Base-by-base conservation (phyloP, 2,888 invertebrate genomes). In the Machimus atricapillus region DNA sequence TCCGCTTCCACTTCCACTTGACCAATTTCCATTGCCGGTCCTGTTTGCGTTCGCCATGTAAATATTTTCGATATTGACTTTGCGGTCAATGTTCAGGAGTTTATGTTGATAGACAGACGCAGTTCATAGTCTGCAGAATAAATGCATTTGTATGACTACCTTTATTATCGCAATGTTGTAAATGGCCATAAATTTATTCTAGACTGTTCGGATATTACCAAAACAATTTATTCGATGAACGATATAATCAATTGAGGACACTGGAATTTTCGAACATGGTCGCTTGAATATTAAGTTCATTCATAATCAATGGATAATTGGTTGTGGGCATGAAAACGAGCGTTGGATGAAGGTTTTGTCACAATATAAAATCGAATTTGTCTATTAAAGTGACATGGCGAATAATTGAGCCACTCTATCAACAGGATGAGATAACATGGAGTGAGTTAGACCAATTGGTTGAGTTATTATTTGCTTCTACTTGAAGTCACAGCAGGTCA, bases 1-100 rank as follows among this genome's bases (percentile, higher is more conserved):
- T 12, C 88, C 89, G 89, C 92, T 88, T 14, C 88, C 89, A 76
- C 89, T 89, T 27, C 89, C 87, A 81, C 89, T 92, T 73, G 92
- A 92, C 92, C 92, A 92, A 89, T 90, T 91, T 87, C 90, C 90
- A 82, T 89, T 89, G 19, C 78, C 81, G 74, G 31, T 85, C 66
- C 85, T 85, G 31, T 85, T 85, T 85, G 85, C 31, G 58, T 74
- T 85, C 46, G 85, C 85, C 85, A 85, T 85, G 46, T 46, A 43
- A 27, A 85, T 16, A 7, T 43, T 85, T 8, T 58, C 1, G 19
- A 27, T 58, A 19, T 82, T 82, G 58, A 82, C 58, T 58, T 82
- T 27, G 19, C 16, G 58, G 31, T 37, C 23, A 82, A 16, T 52
- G 27, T 27, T n/a, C 52, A 16, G n/a, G 37, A 34, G 23, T 58